A percentile compares a stretch with the other conserved stretches of the same genome.
Conservation (phyloP, 1,140 invertebrate species). For the Pogonomyrmex californicus region DNA sequence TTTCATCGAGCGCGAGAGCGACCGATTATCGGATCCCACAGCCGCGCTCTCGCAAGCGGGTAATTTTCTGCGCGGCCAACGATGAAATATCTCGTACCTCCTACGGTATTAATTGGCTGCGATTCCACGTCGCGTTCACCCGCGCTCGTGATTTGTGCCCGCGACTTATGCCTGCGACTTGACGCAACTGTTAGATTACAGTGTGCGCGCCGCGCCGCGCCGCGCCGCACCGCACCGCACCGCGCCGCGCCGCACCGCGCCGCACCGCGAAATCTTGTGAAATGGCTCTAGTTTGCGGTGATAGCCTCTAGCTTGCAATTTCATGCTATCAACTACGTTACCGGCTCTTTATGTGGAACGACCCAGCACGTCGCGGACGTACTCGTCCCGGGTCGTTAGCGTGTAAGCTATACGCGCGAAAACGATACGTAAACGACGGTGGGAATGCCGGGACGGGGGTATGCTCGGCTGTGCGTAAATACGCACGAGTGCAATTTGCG, state of each 20-base stretch:
- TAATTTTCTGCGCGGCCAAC: slow-evolving; percentile 34
- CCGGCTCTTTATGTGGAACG: slow-evolving; percentile 39
- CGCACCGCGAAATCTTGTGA: slow-evolving; percentile 38
- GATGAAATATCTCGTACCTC: slow-evolving; percentile 5
- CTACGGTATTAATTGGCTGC: slow-evolving; percentile 23
- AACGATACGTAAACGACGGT: not conserved
- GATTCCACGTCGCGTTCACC: not conserved
- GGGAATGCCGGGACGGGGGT: not conserved
- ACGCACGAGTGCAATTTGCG: not conserved
- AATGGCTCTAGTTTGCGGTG: slow-evolving; percentile 41
- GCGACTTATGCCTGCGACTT: slow-evolving; percentile 1
- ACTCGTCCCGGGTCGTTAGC: slow-evolving; percentile 19
- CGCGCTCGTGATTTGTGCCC: slow-evolving; percentile 9
- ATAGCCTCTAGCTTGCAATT: slow-evolving; percentile 52
- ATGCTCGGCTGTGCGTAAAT: not conserved
- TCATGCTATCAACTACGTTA: slow-evolving; percentile 42
- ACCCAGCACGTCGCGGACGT: not conserved
- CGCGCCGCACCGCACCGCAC: not conserved
- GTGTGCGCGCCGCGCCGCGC: slow-evolving; percentile 9
- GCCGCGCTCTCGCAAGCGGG: not conserved
- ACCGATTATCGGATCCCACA: slow-evolving; percentile 28
- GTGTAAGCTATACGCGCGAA: not conserved
- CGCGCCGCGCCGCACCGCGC: too few relatives aligned
- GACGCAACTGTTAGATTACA: slow-evolving; percentile 50
- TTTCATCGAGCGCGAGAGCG: not conserved